Percentiles rank a stretch among this genome's conserved stretches.
phyloP scores from a whole-genome alignment of 1,140 invertebrate species.

The Drosophila insularis region DNA sequence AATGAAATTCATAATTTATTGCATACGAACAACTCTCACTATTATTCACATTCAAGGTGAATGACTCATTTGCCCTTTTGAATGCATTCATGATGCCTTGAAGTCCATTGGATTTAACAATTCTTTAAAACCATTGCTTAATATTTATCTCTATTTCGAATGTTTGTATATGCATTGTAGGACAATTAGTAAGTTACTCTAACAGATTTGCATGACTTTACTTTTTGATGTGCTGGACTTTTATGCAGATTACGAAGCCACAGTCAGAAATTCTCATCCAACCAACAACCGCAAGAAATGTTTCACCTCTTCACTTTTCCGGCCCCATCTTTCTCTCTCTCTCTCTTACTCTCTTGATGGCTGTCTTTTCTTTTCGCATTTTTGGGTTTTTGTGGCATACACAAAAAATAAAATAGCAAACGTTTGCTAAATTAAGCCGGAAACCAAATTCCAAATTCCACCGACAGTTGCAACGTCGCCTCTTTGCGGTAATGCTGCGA shows the following conservation, averaged over 20 bases:
- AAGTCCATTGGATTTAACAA: too few relatives aligned
- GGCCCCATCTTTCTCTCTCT: neutral
- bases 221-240: slow-evolving; percentile 2
- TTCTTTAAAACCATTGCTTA: too few relatives aligned
- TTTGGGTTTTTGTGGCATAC: slow-evolving; percentile 22
- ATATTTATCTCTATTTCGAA: too few relatives aligned
- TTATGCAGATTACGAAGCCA: slow-evolving; percentile 3
- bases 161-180: slow-evolving; percentile 1
- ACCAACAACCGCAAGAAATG: slow-evolving; percentile 32
- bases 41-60: too few relatives aligned
- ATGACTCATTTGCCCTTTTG: too few relatives aligned
- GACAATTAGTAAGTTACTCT: slow-evolving; percentile 12
- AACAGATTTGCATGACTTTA: slow-evolving; percentile 3
- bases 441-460: slow-evolving; percentile 69
- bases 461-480: slow-evolving; percentile 55
- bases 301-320: neutral
- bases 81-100: too few relatives aligned
- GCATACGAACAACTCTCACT: too few relatives aligned
- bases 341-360: slow-evolving; percentile 18
- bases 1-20: too few relatives aligned
- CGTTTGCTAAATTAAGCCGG: slow-evolving; percentile 77
- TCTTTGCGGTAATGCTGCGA: slow-evolving; percentile 65
- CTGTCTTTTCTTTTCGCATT: slow-evolving; percentile 24
- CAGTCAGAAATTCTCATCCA: neutral
- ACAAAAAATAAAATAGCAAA: slow-evolving; percentile 67